A percentile compares a stretch with the other conserved stretches of the same genome.
Evolutionary conservation across 2,113 vertebrate species (phyloP).

Genomic region (Donacobius atricapilla): DNA sequence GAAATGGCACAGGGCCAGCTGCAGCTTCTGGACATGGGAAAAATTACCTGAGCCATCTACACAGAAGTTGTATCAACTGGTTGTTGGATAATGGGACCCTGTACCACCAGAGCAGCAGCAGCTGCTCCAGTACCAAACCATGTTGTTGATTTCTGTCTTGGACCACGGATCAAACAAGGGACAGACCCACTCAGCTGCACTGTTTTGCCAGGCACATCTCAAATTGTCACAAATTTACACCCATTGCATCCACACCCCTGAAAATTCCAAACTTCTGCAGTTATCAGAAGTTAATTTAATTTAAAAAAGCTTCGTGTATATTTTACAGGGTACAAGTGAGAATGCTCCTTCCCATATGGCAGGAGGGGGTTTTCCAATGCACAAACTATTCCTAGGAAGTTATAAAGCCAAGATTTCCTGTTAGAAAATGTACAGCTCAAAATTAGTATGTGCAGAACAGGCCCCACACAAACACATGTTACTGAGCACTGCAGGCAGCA

Average conservation of each 20-base stretch:
- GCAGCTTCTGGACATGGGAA: not conserved
- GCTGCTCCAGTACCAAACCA: not conserved
- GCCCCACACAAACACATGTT: not conserved
- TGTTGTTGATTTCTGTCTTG: not conserved
- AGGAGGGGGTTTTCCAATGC: not conserved
- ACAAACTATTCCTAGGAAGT: not conserved
- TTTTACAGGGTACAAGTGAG: not conserved
- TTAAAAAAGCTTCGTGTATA: not conserved
- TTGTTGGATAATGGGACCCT: not conserved
- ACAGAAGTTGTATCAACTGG: not conserved
- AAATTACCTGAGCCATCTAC: not conserved
- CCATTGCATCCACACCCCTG: not conserved
- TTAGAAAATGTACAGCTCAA: constrained; percentile 3
- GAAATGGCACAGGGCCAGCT: not conserved
- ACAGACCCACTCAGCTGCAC: not conserved
- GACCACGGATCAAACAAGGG: not conserved
- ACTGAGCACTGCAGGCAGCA: not conserved
- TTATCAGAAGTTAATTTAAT: not conserved
- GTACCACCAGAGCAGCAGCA: not conserved
- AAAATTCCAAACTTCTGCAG: not conserved
- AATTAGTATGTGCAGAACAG: not conserved
- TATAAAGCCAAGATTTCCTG: not conserved
- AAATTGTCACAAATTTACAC: not conserved
- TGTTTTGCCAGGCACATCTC: not conserved
- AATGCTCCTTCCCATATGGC: not conserved